Percentiles rank a stretch among this genome's conserved stretches.
Evolutionary conservation across 2,888 invertebrate species (phyloP).

Genomic region (Ormyrus pomaceus): DNA sequence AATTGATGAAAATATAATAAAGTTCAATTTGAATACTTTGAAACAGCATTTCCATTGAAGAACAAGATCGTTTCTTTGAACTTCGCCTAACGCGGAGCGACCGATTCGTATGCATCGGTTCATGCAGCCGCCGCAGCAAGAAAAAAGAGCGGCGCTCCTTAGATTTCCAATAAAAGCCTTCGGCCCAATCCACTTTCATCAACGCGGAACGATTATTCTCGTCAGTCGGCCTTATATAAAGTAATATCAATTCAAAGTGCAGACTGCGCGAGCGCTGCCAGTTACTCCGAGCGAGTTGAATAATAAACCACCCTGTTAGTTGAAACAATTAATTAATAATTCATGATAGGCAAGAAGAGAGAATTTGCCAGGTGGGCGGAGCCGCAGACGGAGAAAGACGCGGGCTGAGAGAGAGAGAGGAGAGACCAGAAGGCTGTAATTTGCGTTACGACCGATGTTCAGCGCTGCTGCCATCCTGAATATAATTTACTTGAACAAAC

Average conservation of each 20-base stretch:
- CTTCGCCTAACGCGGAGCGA: neutral
- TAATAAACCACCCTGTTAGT: conserved; percentile 74
- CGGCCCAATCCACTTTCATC: conserved; percentile 51
- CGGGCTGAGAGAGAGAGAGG: conserved; percentile 48
- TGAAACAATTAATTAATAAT: conserved; percentile 76
- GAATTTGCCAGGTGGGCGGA: conserved; percentile 69
- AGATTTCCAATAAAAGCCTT: conserved; percentile 55
- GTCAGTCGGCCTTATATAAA: conserved; percentile 24
- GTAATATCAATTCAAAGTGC: conserved; percentile 56
- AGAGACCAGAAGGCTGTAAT: conserved; percentile 66
- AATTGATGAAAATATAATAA: conserved; percentile 37
- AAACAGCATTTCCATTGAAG: conserved; percentile 31
- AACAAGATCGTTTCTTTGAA: conserved; percentile 53
- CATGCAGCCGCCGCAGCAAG: neutral
- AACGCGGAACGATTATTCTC: conserved; percentile 54
- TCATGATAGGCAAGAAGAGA: conserved; percentile 71
- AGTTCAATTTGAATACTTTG: conserved; percentile 47
- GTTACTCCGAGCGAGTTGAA: conserved; percentile 64
- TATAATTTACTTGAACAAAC: conserved; percentile 76
- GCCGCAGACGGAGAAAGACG: conserved; percentile 44
- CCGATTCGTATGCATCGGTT: conserved; percentile 41
- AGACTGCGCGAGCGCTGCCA: neutral
- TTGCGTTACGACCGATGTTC: conserved; percentile 73
- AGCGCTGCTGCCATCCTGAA: conserved; percentile 69
- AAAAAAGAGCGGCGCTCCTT: neutral